phyloP scores from a whole-genome alignment of 37 sponge, comb jelly and placozoan species.

The Ianthella basta region DNA sequence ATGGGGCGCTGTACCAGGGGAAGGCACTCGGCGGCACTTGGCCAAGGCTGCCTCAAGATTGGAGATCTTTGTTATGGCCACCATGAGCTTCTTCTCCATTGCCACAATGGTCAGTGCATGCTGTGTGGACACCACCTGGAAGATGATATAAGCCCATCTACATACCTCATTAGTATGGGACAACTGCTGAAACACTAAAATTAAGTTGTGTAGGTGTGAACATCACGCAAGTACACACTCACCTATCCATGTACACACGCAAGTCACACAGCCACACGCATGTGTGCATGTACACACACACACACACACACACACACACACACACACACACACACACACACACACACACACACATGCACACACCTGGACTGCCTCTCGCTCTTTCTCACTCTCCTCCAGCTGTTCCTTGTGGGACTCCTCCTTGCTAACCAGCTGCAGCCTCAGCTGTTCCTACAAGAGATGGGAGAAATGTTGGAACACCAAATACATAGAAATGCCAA shows the following conservation, averaged over 20 bases:
- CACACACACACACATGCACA: background rate
- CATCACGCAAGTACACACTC: too few species aligned
- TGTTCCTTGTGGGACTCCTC: background rate
- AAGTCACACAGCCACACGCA: background rate
- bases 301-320: background rate
- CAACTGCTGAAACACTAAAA: too few species aligned
- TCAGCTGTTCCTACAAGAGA: background rate
- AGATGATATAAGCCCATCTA: too few species aligned
- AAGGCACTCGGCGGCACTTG: background rate
- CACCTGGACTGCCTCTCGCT: constrained; percentile 1
- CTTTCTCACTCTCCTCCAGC: background rate
- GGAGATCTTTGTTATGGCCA: constrained; percentile 27
- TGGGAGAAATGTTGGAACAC: background rate
- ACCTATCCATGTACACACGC: too few species aligned
- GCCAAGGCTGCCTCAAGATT: background rate
- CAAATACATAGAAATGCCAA: background rate
- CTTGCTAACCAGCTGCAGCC: background rate
- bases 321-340: background rate
- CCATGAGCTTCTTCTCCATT: constrained; percentile 75
- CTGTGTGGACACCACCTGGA: constrained; percentile 61
- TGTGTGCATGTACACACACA: too few species aligned
- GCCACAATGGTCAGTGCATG: constrained; percentile 79
- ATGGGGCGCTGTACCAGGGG: background rate
- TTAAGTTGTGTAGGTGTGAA: background rate
- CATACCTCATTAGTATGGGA: background rate